Evolutionary conservation across 2,797 vertebrate species (phyloP).

Genomic region (Gobionotothen gibberifrons): DNA sequence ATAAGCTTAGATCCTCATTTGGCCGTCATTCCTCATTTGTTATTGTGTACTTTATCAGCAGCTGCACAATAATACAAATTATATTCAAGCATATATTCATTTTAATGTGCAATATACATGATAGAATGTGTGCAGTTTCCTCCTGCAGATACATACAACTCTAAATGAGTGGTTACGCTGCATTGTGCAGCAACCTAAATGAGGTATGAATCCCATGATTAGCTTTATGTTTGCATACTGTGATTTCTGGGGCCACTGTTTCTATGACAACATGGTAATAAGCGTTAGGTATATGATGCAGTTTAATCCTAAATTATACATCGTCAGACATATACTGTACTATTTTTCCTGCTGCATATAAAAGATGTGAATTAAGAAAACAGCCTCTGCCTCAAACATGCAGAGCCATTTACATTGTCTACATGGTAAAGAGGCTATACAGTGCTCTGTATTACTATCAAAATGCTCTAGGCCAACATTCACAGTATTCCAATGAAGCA

Average conservation of each 20-base stretch:
- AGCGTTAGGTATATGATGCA: constrained; percentile 17
- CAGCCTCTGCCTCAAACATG: not conserved
- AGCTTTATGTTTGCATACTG: constrained; percentile 23
- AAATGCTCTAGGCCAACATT: constrained; percentile 17
- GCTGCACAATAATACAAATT: constrained; percentile 28
- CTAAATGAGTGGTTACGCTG: constrained; percentile 33
- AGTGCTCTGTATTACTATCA: constrained; percentile 17
- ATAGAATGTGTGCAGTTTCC: constrained; percentile 14
- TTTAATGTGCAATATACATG: constrained; percentile 17
- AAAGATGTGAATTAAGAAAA: constrained; percentile 16
- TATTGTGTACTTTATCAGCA: constrained; percentile 35
- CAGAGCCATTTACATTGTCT: constrained; percentile 1
- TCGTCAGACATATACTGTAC: constrained; percentile 17
- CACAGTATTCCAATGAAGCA: constrained; percentile 16
- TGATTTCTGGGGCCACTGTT: constrained; percentile 44
- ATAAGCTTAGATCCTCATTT: constrained; percentile 51
- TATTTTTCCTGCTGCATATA: constrained; percentile 38
- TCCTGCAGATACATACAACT: constrained; percentile 16
- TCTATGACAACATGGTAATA: constrained; percentile 67
- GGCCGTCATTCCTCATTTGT: constrained; percentile 44
- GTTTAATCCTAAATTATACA: constrained; percentile 34
- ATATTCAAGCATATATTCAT: constrained; percentile 18
- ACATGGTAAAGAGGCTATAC: constrained; percentile 23
- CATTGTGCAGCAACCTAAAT: constrained; percentile 25
- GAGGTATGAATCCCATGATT: constrained; percentile 32